Evolutionary conservation across 2,888 invertebrate species (phyloP), one percentile per base, ranked within the genome.

Genomic region (Leptinotarsa haldemani): DNA sequence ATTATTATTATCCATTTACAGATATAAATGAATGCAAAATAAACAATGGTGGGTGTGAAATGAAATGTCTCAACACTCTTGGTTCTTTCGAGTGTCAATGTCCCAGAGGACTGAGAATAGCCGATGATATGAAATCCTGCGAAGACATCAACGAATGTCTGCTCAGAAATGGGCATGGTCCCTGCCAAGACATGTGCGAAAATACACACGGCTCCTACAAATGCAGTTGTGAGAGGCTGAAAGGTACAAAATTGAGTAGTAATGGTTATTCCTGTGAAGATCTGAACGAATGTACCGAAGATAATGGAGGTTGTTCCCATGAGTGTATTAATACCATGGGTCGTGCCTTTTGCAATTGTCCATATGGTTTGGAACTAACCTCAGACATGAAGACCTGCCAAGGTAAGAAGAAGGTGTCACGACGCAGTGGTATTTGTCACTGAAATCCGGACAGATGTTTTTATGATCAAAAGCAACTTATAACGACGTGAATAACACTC

Each of bases 71-170:
- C 73, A 92, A 92, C 82, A 86, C 88, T 56, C 88, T 88, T 0
- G 92, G 92, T 50, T 88, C 90, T n/a, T 90, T 88, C 80, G 87
- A 88, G 58, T 92, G 92, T 80, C 84, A 86, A 53, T 92, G 92
- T 78, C 86, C 86, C 89, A 80, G 84, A 48, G 92, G 92, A 13
- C 88, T 88, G 68, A 87, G 90, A 77, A 85, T 91, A 65, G 69
- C 75, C 9, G 77, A 81, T 18, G 81, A 82, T 73, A 78, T 80
- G 50, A 82, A 80, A 72, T 74, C 77, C n/a, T 86, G 85, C 79
- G 79, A 84, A 89, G 91, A 92, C 85, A 87, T 91, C 79, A 91
- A 92, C 85, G 92, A 92, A 84, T 92, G 92, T 82, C 86, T 90
- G 46, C 85, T 90, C 79, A 89, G 91, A 81, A 91, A 91, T 84